phyloP scores from a whole-genome alignment of 1,140 invertebrate species.

The Polypedilum pembai region DNA sequence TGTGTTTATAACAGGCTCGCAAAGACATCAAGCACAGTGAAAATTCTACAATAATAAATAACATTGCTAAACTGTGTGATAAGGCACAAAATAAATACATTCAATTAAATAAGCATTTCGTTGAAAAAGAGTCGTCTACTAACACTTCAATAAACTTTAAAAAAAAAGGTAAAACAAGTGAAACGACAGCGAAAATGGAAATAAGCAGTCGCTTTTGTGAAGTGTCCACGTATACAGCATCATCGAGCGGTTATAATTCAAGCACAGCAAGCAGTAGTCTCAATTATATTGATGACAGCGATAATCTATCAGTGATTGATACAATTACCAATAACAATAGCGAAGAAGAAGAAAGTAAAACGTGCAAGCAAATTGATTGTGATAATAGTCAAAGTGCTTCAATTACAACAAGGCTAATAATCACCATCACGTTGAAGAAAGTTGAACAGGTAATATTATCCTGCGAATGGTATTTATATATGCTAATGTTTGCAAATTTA shows the following conservation, averaged over 20 bases:
- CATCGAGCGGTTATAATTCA: slow-evolving; percentile 18
- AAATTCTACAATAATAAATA: neutral
- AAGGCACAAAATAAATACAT: neutral
- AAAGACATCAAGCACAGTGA: neutral
- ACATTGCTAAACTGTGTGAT: neutral
- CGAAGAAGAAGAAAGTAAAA: neutral
- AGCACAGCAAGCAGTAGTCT: slow-evolving; percentile 15
- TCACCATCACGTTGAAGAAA: slow-evolving; percentile 6
- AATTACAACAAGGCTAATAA: neutral
- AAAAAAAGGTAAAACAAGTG: neutral
- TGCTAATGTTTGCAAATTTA: neutral
- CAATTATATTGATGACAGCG: slow-evolving; percentile 6
- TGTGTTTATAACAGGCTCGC: neutral
- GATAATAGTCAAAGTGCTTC: neutral
- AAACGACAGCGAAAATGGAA: slow-evolving; percentile 13
- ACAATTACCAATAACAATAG: neutral
- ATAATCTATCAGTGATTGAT: slow-evolving; percentile 13
- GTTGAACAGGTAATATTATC: neutral
- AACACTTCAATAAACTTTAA: neutral
- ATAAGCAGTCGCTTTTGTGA: slow-evolving; percentile 20
- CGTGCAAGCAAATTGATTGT: neutral
- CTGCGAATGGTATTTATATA: neutral
- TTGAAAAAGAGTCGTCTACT: neutral
- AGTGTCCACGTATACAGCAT: slow-evolving; percentile 22
- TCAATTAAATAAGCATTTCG: slow-evolving; percentile 22